Percentiles rank a stretch among this genome's conserved stretches.
Evolutionary conservation across 2,888 invertebrate genomes (phyloP).

Genomic region (Polydrusus cervinus): DNA sequence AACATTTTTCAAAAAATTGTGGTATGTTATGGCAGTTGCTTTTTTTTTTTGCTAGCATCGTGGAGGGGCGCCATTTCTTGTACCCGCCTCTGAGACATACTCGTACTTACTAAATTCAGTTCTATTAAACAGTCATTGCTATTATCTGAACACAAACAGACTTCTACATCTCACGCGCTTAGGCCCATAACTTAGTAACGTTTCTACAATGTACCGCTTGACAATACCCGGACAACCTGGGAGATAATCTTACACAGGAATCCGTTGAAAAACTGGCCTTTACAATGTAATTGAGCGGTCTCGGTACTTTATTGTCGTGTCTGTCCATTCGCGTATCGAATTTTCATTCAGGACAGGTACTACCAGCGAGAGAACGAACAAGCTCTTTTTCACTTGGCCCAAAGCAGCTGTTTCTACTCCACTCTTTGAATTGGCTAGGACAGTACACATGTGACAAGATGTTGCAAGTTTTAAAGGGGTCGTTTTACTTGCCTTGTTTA

Average conservation of each 20-base stretch:
- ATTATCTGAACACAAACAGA: too few relatives aligned
- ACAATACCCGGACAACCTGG: background rate
- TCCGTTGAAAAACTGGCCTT: conserved; percentile 20
- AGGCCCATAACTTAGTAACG: background rate
- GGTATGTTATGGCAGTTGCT: too few relatives aligned
- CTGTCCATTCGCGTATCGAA: conserved; percentile 20
- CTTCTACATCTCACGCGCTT: background rate
- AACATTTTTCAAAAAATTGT: too few relatives aligned
- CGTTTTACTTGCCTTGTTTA: background rate
- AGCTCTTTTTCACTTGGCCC: conserved; percentile 1
- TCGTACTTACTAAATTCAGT: too few relatives aligned
- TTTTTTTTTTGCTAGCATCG: too few relatives aligned
- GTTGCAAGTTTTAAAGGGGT: background rate
- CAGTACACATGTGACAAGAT: background rate
- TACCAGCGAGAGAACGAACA: background rate
- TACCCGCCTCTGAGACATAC: too few relatives aligned
- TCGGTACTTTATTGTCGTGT: conserved; percentile 33
- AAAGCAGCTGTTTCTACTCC: background rate
- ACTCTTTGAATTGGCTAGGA: background rate
- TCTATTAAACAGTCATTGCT: too few relatives aligned
- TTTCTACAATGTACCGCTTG: background rate
- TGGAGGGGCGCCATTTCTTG: too few relatives aligned
- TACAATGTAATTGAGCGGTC: conserved; percentile 37
- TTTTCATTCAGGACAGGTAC: conserved; percentile 32
- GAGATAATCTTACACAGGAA: conserved; percentile 2